These are phyloP conservation scores for Pelvicachromis taeniatus DNA, from an alignment of 2,113 vertebrate genomes.

Conservation along the genomic window DNA sequence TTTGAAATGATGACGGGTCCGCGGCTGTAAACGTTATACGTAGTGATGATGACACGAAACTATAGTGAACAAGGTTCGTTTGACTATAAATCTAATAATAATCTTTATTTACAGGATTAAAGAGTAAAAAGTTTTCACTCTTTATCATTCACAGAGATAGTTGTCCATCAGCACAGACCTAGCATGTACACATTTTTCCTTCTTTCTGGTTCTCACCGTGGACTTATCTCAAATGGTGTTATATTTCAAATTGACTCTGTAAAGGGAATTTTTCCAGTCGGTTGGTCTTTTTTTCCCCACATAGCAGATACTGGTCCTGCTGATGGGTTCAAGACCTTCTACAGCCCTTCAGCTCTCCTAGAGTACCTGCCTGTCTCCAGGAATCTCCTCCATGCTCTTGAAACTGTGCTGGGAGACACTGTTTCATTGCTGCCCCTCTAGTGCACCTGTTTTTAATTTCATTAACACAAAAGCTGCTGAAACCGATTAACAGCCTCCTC, in stretches of 20 bases:
- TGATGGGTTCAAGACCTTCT: not conserved
- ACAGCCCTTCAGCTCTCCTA: not conserved
- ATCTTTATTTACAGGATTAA: not conserved
- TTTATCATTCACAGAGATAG: not conserved
- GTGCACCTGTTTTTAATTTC: not conserved
- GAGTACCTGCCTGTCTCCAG: not conserved
- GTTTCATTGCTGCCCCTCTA: not conserved
- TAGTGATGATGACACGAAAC: not conserved
- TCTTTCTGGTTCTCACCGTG: not conserved
- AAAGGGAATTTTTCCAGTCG: not conserved
- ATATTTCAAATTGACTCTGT: not conserved
- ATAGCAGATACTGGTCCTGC: not conserved
- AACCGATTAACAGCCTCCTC: not conserved
- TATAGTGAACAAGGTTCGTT: not conserved
- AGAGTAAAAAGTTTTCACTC: accelerated
- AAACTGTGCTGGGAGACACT: not conserved
- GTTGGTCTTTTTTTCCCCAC: accelerated
- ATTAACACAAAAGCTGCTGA: not conserved
- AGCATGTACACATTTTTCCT: not conserved
- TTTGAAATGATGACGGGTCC: not conserved
- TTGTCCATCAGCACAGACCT: not conserved
- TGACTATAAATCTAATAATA: not conserved
- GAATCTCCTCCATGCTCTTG: not conserved
- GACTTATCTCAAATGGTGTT: not conserved
- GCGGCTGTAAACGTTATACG: not conserved